These are phyloP conservation scores for Cryptomyrus ogoouensis DNA, from an alignment of 2,113 vertebrate genomes.

Conservation along the genomic window DNA sequence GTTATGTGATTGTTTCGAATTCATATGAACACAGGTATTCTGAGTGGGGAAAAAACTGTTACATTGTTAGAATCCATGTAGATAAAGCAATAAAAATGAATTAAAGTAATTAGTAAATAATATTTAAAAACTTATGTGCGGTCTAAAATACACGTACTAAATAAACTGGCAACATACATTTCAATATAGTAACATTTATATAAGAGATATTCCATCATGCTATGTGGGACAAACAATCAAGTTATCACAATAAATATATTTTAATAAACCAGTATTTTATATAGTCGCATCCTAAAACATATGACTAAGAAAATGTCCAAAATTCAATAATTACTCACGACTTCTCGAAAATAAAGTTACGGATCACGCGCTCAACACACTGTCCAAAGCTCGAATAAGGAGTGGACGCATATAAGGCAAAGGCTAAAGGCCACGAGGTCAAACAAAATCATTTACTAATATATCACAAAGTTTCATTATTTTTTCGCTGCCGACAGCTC, in stretches of 20 bases:
- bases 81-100: neutral
- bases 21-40: neutral
- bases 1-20: constrained; percentile 56
- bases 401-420: constrained; percentile 62
- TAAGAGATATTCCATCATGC: neutral
- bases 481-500: constrained; percentile 75
- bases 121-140: neutral
- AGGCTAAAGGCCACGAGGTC: constrained; percentile 78
- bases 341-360: constrained; percentile 16
- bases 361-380: constrained; percentile 39
- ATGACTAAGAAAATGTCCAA: neutral
- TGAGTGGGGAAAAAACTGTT: neutral
- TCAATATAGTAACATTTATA: neutral
- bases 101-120: neutral
- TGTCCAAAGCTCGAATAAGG: constrained; percentile 49
- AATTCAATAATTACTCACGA: constrained; percentile 10
- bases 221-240: neutral
- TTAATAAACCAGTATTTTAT: neutral
- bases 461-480: constrained; percentile 90
- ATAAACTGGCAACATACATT: neutral
- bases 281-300: neutral
- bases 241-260: neutral
- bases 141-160: neutral
- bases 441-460: constrained; percentile 87
- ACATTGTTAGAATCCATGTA: neutral